These are phyloP conservation scores for Trichacis sp. DNA, from an alignment of 2,888 invertebrate genomes.

Conservation along the genomic window DNA sequence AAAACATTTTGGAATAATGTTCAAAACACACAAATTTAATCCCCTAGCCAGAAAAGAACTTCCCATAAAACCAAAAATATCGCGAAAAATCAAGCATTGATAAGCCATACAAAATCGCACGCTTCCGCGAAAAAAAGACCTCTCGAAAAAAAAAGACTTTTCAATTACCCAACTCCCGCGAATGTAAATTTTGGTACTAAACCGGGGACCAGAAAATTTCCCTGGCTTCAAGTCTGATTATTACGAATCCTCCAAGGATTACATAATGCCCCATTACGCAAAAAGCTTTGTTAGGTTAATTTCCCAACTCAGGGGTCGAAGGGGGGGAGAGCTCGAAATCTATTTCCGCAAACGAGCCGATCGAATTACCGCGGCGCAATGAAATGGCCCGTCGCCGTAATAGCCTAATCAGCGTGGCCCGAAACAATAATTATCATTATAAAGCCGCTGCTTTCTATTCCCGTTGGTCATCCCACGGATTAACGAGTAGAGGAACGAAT, in stretches of 20 bases:
- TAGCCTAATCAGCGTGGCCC: constrained; percentile 17
- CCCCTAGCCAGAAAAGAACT: no score
- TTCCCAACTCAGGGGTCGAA: background rate
- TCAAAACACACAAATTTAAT: no score
- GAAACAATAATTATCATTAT: constrained; percentile 35
- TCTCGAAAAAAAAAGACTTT: background rate
- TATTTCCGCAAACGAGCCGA: constrained; percentile 5
- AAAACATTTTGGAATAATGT: no score
- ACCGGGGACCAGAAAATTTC: background rate
- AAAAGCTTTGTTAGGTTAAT: background rate
- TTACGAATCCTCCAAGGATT: constrained; percentile 2
- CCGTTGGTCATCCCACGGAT: constrained; percentile 33
- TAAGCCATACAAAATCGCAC: no score
- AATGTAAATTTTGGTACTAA: background rate
- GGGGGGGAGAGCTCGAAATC: background rate
- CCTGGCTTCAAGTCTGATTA: background rate
- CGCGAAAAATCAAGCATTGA: no score
- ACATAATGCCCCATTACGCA: background rate
- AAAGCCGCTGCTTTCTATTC: constrained; percentile 33
- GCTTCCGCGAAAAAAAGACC: background rate
- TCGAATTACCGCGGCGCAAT: constrained; percentile 3
- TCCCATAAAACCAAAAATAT: no score
- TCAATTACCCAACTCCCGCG: background rate
- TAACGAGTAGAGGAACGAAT: constrained; percentile 33
- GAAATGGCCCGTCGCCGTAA: constrained; percentile 12